Evolutionary conservation across 2,797 vertebrate genomes (phyloP), one percentile per base, ranked within the genome.

Genomic region (Erpetoichthys calabaricus): DNA sequence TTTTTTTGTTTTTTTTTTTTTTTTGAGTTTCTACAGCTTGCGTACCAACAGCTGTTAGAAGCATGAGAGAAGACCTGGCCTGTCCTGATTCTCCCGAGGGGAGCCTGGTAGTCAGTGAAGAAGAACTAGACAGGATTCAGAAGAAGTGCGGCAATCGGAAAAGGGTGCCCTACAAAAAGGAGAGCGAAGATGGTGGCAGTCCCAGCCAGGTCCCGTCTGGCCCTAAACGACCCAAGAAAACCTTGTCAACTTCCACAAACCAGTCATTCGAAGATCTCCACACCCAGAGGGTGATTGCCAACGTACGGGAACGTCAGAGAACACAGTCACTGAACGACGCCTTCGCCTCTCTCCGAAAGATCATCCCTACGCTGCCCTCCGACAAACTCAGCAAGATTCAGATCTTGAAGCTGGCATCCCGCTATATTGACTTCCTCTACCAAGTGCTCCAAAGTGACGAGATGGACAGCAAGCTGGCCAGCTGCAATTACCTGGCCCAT

Each of bases 381-480:
- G 91, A 94, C 79, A 94, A 94, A 73, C 86, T 94, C 42, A 94
- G 91, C 82, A 94, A 94, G 78, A 94, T 94, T 72, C 91, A 94
- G 72, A 94, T 90, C 45, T 86, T 94, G 4, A 93, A 93, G 60
- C 25, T 94, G 77, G 91, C 91, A 0, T 89, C 91, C 0, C 86
- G 91, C 8, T 94, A 94, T 82, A 94, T 94, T 45, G 91, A 94
- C 73, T 94, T 94, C 75, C 75, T 94, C 49, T 92, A 88, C 77
- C 91, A 91, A 77, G 91, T 94, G 50, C 85, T 94, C 67, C 87
- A 92, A 77, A 92, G 84, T 3, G 89, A 93, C 9, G 82, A 91
- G 75, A 84, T 88, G 78, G 90, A 91, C 64, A 72, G 79, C 59
- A 92, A 90, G 73, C 71, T 86, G 59, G 73, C 88, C 57, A 89